Base-by-base conservation (phyloP, 1,140 invertebrate species). In the Drosophila nikananu region DNA sequence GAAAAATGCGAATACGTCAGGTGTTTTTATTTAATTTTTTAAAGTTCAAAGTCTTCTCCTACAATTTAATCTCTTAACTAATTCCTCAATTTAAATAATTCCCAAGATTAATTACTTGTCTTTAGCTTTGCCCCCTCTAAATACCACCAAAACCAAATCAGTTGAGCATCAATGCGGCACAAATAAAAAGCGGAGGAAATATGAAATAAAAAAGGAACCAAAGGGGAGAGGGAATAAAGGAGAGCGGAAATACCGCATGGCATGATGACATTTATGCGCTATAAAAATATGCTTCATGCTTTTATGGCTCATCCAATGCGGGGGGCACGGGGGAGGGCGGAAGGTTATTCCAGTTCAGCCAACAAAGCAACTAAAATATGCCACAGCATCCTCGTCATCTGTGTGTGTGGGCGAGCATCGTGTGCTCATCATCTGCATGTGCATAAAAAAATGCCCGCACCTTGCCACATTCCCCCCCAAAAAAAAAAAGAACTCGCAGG, bases 211-310 rank as follows among this genome's bases (percentile, higher is more conserved):
- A 48, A 70, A 52, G 52, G 37, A 19, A 10, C 0, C 17, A 61
- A 58, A 13, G 23, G 10, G n/a, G 48, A 23, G 57, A 58, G 6
- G 23, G 13, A 13, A 23, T 19, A 58, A 15, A 23, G n/a, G 23
- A 35, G 37, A 30, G 19, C 54, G 51, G 52, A 84, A 84, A 81
- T 79, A 49, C 75, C 81, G 84, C 81, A 89, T 79, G 75, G 57
- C 77, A 89, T 86, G 83, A 90, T 89, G 84, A 80, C 86, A 89
- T 89, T 89, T 82, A 90, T 89, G 86, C 68, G 75, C 81, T 74
- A 90, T 89, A 89, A 89, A 89, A 89, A 81, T 89, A 89, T 87
- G 84, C 74, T 89, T 64, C 65, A 76, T 68, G 81, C 86, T 83
- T 68, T 76, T 79, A 80, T 90, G 84, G 84, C 68, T 63, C 77